Evolutionary conservation across 35 echinoderm and acorn worm genomes (phyloP).

Genomic region (Amphiura filiformis): DNA sequence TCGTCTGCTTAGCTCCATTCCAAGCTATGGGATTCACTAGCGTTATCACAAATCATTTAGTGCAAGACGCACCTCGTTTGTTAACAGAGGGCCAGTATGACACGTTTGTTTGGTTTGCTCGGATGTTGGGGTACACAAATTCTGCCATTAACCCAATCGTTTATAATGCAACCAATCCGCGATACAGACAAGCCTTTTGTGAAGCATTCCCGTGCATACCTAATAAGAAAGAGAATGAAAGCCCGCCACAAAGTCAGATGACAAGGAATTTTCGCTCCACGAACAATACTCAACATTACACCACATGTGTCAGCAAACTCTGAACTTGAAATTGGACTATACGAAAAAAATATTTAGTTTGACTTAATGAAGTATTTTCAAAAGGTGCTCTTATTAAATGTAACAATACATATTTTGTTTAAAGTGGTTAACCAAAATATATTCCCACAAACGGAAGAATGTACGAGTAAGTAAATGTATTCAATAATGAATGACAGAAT

Average conservation of each 20-base stretch:
- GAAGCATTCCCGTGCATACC: slow-evolving; percentile 4
- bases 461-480: no score
- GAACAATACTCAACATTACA: slow-evolving; percentile 1
- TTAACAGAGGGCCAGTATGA: not conserved
- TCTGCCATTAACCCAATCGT: slow-evolving; percentile 35
- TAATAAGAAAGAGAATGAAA: not conserved
- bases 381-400: no score
- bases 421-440: no score
- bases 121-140: not conserved
- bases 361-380: no score
- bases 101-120: not conserved
- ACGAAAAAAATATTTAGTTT: no score
- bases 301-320: not conserved
- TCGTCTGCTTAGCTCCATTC: slow-evolving; percentile 6
- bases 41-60: not conserved
- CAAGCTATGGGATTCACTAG: not conserved
- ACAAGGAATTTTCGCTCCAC: not conserved
- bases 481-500: no score
- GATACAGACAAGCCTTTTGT: slow-evolving; percentile 31
- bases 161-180: slow-evolving; percentile 29
- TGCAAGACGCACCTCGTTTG: not conserved
- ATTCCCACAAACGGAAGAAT: no score
- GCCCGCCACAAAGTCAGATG: not conserved
- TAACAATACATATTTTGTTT: no score
- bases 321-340: not conserved